Base-by-base conservation (phyloP, 2,888 invertebrate species). In the Agriotes lineatus region DNA sequence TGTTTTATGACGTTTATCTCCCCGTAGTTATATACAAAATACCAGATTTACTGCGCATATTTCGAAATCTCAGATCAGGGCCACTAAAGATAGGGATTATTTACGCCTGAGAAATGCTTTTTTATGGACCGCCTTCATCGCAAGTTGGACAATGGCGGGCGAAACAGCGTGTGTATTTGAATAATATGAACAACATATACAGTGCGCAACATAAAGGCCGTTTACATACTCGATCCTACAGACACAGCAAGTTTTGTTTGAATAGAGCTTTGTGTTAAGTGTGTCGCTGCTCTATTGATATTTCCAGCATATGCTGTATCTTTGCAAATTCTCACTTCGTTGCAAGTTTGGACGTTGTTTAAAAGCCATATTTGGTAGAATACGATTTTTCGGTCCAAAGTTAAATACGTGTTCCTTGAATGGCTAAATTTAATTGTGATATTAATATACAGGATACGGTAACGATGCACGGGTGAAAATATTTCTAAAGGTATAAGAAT, bases 181-280 rank as follows among this genome's bases (percentile, higher is more conserved):
- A 33, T 33, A 52, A 52, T 30, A 16, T 33, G 25, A 22, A 3
- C n/a, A 52, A 52, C 52, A 52, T 52, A 22, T 33, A 6, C 18
- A 52, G 30, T 48, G 25, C 22, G 22, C n/a, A 48, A 48, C 48
- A 48, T 33, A 52, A 52, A 52, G 52, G 52, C 30, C 22, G 52
- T 52, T 52, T 52, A 52, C 52, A 33, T 52, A 33, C 52, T 33
- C 18, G 52, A 18, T 52, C 52, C 33, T 52, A 33, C 52, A 52
- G 52, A 52, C 18, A 18, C 52, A 33, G 33, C 33, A 33, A 52
- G 52, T 52, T 52, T 52, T 52, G 52, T 52, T 52, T 52, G 52
- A 52, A 52, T 52, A 52, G 52, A 52, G 52, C 52, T 52, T 33
- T 52, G 33, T 52, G 52, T 33, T 33, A 33, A 30, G 52, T 52